Conservation (phyloP, 2,797 vertebrate species). For the Psittacula derbiana region DNA sequence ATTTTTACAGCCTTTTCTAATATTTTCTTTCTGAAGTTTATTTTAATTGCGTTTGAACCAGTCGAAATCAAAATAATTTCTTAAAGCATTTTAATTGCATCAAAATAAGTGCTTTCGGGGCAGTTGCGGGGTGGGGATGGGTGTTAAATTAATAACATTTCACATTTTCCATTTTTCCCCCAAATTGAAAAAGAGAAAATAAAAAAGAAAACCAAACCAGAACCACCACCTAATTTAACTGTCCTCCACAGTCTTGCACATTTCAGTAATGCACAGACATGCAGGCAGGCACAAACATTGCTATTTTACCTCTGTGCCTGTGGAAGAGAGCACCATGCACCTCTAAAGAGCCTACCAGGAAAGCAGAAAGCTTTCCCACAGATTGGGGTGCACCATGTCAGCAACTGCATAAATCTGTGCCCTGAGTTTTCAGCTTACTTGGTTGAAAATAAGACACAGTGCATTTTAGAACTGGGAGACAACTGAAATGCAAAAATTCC, state of each 20-base stretch:
- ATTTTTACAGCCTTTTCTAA: neutral
- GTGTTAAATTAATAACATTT: neutral
- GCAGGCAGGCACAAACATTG: neutral
- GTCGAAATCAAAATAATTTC: neutral
- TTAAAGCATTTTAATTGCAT: neutral
- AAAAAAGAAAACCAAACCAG: rapidly evolving
- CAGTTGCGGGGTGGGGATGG: neutral
- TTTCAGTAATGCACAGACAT: neutral
- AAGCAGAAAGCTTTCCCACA: neutral
- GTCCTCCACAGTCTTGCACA: neutral
- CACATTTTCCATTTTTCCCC: neutral
- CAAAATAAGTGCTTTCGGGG: neutral
- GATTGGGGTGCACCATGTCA: neutral
- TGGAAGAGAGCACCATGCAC: neutral
- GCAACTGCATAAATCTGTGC: neutral
- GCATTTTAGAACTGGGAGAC: neutral
- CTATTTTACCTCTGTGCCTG: neutral
- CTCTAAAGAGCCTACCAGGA: neutral
- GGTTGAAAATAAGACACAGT: rapidly evolving
- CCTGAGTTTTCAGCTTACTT: neutral
- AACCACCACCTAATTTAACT: neutral
- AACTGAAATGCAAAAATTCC: neutral
- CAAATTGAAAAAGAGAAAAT: too few species aligned
- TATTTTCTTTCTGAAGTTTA: neutral
- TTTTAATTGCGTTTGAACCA: neutral